Conservation (phyloP, 2,888 invertebrate species). For the Cacoxenus indagator region DNA sequence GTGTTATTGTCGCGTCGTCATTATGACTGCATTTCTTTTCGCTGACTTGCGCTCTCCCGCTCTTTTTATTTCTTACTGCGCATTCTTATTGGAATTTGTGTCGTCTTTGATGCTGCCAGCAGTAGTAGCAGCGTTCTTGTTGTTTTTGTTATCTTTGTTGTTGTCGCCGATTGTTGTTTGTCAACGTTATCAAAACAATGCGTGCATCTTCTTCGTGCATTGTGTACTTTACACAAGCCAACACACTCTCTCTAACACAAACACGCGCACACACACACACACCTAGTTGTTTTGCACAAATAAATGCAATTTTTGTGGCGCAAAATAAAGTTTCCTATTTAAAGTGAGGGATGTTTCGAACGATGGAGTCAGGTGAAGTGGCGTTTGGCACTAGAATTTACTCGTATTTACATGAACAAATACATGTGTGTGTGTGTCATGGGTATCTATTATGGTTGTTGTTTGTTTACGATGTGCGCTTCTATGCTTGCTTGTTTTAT, state of each 20-base stretch:
- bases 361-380: background rate
- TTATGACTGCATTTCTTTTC: constrained; percentile 36
- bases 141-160: constrained; percentile 39
- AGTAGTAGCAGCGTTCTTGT: constrained; percentile 13
- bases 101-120: background rate
- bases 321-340: constrained; percentile 37
- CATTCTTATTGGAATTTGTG: constrained; percentile 29
- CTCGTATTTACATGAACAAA: too few species aligned
- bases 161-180: constrained; percentile 39
- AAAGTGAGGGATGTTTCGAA: background rate
- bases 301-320: constrained; percentile 46
- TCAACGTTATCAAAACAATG: constrained; percentile 61
- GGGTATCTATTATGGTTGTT: too few species aligned
- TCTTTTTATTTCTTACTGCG: constrained; percentile 41
- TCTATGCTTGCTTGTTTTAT: background rate
- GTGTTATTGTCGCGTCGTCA: constrained; percentile 1
- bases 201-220: constrained; percentile 20
- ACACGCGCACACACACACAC: background rate
- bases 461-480: background rate
- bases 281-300: constrained; percentile 41
- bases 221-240: background rate
- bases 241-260: background rate
- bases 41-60: constrained; percentile 30
- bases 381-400: too few species aligned
- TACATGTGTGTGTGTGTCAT: too few species aligned